Evolutionary conservation across 2,113 vertebrate genomes (phyloP), one percentile per base, ranked within the genome.

Genomic region (Otus sunia): DNA sequence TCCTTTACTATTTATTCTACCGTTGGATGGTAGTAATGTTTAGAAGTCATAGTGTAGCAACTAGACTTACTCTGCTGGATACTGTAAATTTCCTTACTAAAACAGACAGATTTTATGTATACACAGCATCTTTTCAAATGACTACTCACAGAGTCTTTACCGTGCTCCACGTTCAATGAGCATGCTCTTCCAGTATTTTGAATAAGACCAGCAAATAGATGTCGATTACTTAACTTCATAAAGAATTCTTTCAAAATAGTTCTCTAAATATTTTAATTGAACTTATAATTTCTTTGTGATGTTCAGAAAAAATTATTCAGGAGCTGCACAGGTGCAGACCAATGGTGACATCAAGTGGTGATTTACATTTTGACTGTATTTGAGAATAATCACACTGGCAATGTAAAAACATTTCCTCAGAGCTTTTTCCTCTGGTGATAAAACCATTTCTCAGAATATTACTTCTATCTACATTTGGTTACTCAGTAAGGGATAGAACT

Each of bases 301-400:
- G 6, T 37, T 83, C 62, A 86, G 26, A 41, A 90, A 63, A 29
- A 15, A n/a, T 71, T 58, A 69, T 77, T 78, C 19, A 68, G 49
- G 15, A 90, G 30, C 18, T 75, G 15, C 22, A 36, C 12, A 87
- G 81, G 34, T 74, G 14, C 69, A 94, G 96, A 39, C 72, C 93
- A 67, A 95, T 75, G 94, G 94, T 93, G 96, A 95, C 98, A 97
- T 93, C 98, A 94, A 97, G 98, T 98, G 98, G 97, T 76, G 60
- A 34, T 59, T 92, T 75, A 74, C 16, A 81, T 86, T 80, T 91
- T 62, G 9, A 25, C 67, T 75, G 16, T 56, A 39, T 78, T 56
- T 68, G 34, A 56, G 27, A 72, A 30, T 18, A 92, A 77, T 29
- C 34, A 36, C 26, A 32, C 32, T 10, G 19, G 49, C 11, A 36